Conservation (phyloP, 2,888 invertebrate species). For the Dastarcus helophoroides region DNA sequence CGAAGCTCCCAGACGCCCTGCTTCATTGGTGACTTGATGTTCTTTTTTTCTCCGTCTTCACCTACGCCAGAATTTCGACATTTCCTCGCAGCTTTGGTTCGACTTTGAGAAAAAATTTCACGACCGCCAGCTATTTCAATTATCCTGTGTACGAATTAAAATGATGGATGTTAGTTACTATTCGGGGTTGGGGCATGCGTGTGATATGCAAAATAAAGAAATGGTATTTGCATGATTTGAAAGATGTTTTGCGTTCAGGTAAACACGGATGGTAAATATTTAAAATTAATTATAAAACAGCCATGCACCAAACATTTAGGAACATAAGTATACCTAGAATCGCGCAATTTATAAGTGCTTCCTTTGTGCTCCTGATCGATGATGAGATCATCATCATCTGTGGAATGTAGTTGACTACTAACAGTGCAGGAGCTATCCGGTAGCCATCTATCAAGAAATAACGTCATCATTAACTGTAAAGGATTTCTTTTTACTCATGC, state of each 20-base stretch:
- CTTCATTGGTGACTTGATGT: constrained; percentile 41
- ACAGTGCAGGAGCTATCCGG: constrained; percentile 34
- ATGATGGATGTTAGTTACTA: too few relatives aligned
- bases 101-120: constrained; percentile 72
- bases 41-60: constrained; percentile 35
- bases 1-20: constrained; percentile 49
- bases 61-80: constrained; percentile 41
- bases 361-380: constrained; percentile 41
- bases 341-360: constrained; percentile 56
- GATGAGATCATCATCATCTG: constrained; percentile 42
- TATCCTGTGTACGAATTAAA: too few relatives aligned
- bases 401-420: constrained; percentile 37
- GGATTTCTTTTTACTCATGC: too few relatives aligned
- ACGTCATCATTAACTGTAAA: too few relatives aligned
- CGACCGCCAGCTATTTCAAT: constrained; percentile 72
- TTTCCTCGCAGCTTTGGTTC: constrained; percentile 66
- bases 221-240: too few relatives aligned
- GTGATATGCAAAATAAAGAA: too few relatives aligned
- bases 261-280: too few relatives aligned
- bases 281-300: too few relatives aligned
- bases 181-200: too few relatives aligned
- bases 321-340: constrained; percentile 66
- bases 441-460: constrained; percentile 31
- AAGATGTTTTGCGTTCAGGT: too few relatives aligned
- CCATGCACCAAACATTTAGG: too few relatives aligned